Evolutionary conservation across 1,140 invertebrate species (phyloP).

Genomic region (Drosophila kurseongensis): DNA sequence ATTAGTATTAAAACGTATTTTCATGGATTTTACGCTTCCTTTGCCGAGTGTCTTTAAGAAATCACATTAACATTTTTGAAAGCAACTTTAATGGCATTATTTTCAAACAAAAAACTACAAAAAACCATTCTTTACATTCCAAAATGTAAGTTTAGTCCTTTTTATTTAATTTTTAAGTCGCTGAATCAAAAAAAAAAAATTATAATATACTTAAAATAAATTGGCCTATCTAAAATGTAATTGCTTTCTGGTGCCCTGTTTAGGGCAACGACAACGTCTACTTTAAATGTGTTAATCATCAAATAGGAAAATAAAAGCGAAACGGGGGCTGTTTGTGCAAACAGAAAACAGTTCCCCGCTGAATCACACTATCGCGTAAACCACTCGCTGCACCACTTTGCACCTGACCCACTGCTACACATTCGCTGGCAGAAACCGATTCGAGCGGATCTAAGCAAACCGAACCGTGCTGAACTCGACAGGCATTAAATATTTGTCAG

Average conservation of each 20-base stretch:
- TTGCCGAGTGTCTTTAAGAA: no score
- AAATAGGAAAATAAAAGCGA: conserved; percentile 39
- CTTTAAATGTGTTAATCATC: conserved; percentile 75
- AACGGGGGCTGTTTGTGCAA: conserved; percentile 50
- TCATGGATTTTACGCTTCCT: no score
- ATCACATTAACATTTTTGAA: no score
- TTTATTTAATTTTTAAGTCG: no score
- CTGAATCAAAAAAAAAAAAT: no score
- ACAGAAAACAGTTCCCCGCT: conserved; percentile 20
- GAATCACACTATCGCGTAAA: conserved; percentile 6
- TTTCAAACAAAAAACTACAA: no score
- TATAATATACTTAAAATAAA: no score
- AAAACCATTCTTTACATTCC: no score
- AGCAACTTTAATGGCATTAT: no score
- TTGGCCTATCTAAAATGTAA: no score
- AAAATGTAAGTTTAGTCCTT: no score
- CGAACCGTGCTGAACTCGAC: conserved; percentile 36
- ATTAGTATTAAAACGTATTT: no score
- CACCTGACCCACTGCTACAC: conserved; percentile 36
- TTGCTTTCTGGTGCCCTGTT: conserved; percentile 2
- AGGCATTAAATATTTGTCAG: conserved; percentile 75
- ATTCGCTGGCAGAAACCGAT: conserved; percentile 18
- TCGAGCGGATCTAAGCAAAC: conserved; percentile 49
- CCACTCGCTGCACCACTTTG: conserved; percentile 36
- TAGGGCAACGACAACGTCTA: conserved; percentile 22